A percentile compares a stretch with the other conserved stretches of the same genome.
phyloP scores from a whole-genome alignment of 2,888 invertebrate genomes.

The Nebria salina region DNA sequence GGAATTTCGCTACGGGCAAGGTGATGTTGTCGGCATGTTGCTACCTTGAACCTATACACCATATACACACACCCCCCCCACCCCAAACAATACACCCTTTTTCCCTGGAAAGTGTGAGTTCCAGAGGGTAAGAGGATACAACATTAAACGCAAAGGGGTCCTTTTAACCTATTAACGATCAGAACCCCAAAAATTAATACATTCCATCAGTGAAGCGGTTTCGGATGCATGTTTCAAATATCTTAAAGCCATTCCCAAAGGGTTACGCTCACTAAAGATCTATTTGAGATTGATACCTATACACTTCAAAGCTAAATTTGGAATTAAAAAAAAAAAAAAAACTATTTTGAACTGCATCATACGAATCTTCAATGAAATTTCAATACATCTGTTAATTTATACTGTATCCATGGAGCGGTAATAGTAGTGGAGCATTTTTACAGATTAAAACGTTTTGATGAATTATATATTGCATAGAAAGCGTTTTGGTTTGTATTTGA shows the following conservation, averaged over 20 bases:
- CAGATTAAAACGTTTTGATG: too few relatives aligned
- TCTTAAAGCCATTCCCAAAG: not conserved
- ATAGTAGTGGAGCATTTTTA: too few relatives aligned
- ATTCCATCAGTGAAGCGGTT: not conserved
- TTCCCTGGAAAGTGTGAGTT: not conserved
- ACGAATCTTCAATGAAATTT: too few relatives aligned
- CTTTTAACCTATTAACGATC: slow-evolving; percentile 8
- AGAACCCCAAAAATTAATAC: not conserved
- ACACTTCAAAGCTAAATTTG: too few relatives aligned
- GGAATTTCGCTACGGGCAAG: slow-evolving; percentile 16
- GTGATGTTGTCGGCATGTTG: not conserved
- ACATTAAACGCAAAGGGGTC: not conserved
- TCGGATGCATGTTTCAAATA: not conserved
- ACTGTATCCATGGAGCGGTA: too few relatives aligned
- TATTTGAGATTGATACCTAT: too few relatives aligned
- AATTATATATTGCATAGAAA: too few relatives aligned
- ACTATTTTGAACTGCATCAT: too few relatives aligned
- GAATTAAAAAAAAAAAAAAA: too few relatives aligned
- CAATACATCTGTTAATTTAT: too few relatives aligned
- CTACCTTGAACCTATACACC: slow-evolving; percentile 1
- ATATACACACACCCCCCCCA: not conserved
- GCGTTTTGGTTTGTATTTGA: too few relatives aligned
- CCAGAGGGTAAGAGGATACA: not conserved
- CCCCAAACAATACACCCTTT: not conserved
- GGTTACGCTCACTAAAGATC: too few relatives aligned